Evolutionary conservation across 2,113 vertebrate species (phyloP), one percentile per base, ranked within the genome.

Genomic region (Labrus mixtus): DNA sequence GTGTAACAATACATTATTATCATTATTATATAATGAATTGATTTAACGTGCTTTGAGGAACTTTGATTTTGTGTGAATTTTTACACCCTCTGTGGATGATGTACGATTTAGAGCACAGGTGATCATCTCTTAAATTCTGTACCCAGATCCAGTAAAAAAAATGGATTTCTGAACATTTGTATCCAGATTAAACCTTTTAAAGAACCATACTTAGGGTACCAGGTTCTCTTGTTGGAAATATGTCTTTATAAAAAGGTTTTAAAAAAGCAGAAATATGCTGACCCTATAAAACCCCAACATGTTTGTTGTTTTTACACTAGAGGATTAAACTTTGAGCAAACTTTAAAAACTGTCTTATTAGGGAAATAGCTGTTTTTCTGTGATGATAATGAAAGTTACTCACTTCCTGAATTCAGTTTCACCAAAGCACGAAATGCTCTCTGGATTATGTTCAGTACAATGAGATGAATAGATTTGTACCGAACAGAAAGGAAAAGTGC

Each of bases 381-480:
- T 72, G 16, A 64, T 82, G 36, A 51, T 63, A 64, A 64, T 79
- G 41, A 65, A 58, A 73, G 29, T 43, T 22, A 22, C 68, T 6
- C 29, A 41, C 16, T 50, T 59, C 41, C 45, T 69, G 22, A 45
- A 50, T 54, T 58, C 63, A 55, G 43, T 43, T 33, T 61, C n/a
- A 39, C 45, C 9, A n/a, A 41, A 50, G 20, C 6, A 20, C 45
- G 55, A 50, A 62, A 20, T n/a, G 45, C 45, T 69, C 51, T 50
- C 15, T 36, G 56, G 48, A 70, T 84, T 70, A 74, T 68, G 70
- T 59, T 75, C 55, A 15, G 46, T 61, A 68, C 63, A 55, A 19
- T 63, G 19, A 82, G 48, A 59, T 20, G 13, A 72, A 79, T 23
- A 68, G 66, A 79, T 57, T 39, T 29, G 41, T 20, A 9, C 43